Evolutionary conservation across 1,140 invertebrate genomes (phyloP), one percentile per base, ranked within the genome.

Genomic region (Drosophila pseudoananassae): DNA sequence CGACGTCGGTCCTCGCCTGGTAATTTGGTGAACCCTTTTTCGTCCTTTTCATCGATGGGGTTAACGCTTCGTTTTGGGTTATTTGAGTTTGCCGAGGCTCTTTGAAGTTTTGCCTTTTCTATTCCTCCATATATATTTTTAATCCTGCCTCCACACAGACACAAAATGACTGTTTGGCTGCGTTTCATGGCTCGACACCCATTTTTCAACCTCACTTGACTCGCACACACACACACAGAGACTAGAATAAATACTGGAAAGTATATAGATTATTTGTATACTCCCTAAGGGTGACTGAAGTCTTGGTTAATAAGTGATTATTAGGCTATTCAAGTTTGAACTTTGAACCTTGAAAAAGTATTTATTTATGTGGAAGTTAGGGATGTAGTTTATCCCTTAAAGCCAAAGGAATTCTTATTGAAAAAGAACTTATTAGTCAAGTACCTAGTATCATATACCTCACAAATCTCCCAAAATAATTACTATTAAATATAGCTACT

Each of bases 181-280:
- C 73, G 57, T 81, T 87, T 90, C 78, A 90, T 83, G 74, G 72
- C 81, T 82, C 76, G 69, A 90, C 87, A 90, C 87, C 85, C 85
- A 90, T 63, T 75, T 74, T 78, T 66, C 64, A 65, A 66, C 38
- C 40, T 71, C 71, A 43, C 29, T 75, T 72, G 49, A 40, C 64
- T 70, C 36, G 57, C 53, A 50, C 58, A 40, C 43, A 20, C 55
- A 20, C 38, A 43, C 12, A 43, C 25, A 27, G 5, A 27, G 5
- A 27, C 25, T 14, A 3, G 5, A 4, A 14, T 23, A 46, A 17
- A 43, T 43, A 43, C 38, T 43, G 38, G 5, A 6, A 15, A 17
- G n/a, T 4, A 17, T 43, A 43, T 43, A 43, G 2, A 43, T 15
- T 15, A 15, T 43, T 1, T 43, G 15, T 43, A 9, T 43, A 43